Conservation (phyloP, 2,113 vertebrate genomes). For the Limnothrissa miodon region DNA sequence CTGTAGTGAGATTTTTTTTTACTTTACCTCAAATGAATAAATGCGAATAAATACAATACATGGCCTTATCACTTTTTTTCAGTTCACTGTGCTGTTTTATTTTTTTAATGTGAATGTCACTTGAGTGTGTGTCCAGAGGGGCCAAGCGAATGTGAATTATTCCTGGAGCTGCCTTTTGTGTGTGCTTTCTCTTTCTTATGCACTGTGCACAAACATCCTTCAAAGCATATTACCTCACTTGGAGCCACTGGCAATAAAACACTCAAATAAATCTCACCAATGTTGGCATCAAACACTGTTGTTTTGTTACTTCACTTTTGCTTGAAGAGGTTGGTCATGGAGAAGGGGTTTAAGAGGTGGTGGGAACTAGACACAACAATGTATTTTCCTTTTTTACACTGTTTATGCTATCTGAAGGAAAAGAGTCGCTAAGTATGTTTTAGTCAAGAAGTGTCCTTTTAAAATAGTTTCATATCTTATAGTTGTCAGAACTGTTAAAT, state of each 20-base stretch:
- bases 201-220: conserved; percentile 15
- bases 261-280: conserved; percentile 11
- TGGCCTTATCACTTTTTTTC: background rate
- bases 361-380: background rate
- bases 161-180: background rate
- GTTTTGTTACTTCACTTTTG: conserved; percentile 13
- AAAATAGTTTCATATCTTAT: background rate
- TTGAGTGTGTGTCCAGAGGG: background rate
- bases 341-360: background rate
- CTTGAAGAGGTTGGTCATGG: conserved; percentile 9
- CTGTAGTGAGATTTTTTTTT: conserved; percentile 2
- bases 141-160: background rate
- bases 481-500: background rate
- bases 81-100: background rate
- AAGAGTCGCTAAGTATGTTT: too few relatives aligned
- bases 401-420: background rate
- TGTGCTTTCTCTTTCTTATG: background rate
- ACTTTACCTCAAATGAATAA: background rate
- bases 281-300: conserved; percentile 12
- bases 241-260: conserved; percentile 1
- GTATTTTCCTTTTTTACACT: background rate
- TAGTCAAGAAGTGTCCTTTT: background rate
- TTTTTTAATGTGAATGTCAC: conserved; percentile 4
- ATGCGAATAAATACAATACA: background rate
- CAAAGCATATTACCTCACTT: conserved; percentile 17